A percentile compares a stretch with the other conserved stretches of the same genome.
These are phyloP conservation scores for Rhea americana DNA, from an alignment of 2,113 vertebrate species.

Conservation along the genomic window DNA sequence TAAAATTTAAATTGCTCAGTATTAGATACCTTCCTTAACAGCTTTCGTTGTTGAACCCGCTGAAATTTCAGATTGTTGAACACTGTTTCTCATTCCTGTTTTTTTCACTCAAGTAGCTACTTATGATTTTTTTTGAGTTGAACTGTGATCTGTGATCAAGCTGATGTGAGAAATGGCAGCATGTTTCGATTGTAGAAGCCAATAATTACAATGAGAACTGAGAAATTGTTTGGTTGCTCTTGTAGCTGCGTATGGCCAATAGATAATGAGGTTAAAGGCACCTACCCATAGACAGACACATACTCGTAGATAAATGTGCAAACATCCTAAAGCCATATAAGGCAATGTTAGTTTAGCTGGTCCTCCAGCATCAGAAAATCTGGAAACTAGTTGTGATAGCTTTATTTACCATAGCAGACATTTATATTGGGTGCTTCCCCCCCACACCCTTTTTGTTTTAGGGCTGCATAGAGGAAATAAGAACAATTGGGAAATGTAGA, in stretches of 20 bases:
- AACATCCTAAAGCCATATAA: not conserved
- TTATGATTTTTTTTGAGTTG: accelerated
- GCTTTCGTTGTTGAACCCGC: not conserved
- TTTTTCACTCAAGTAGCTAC: too few species aligned
- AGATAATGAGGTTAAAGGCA: not conserved
- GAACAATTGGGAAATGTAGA: accelerated
- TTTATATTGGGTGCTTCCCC: accelerated
- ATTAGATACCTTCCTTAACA: not conserved
- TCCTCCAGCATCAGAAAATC: not conserved
- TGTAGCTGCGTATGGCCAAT: accelerated
- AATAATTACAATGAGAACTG: accelerated
- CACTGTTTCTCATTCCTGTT: not conserved
- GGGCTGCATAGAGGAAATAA: not conserved
- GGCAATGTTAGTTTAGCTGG: not conserved
- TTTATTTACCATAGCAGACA: not conserved
- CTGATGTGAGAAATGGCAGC: not conserved
- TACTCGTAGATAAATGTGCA: not conserved
- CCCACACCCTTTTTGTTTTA: not conserved
- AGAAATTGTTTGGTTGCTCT: not conserved
- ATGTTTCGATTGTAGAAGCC: not conserved
- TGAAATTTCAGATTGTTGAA: accelerated
- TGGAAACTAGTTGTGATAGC: not conserved
- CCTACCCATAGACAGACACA: not conserved
- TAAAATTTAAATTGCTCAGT: not conserved
- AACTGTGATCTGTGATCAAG: too few species aligned